These are phyloP conservation scores for Drosophila dives DNA, from an alignment of 2,888 invertebrate genomes.

Conservation along the genomic window DNA sequence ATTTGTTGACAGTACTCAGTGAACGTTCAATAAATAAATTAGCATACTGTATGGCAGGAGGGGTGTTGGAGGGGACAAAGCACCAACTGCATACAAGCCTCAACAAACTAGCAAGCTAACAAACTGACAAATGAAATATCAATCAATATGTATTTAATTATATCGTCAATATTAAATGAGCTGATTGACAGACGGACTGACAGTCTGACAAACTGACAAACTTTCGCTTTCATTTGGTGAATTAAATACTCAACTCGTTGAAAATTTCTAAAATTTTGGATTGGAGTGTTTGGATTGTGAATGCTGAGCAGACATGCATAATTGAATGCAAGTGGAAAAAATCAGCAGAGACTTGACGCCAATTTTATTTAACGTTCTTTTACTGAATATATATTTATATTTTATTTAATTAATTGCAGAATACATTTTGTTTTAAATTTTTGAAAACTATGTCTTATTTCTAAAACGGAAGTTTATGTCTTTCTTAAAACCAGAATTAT, in stretches of 20 bases:
- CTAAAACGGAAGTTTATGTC: no score
- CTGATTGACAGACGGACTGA: constrained; percentile 6
- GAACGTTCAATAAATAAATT: neutral
- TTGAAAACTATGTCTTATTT: no score
- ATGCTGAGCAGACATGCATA: neutral
- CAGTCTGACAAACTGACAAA: neutral
- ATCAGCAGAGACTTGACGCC: neutral
- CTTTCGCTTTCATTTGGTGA: neutral
- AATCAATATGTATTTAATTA: constrained; percentile 63
- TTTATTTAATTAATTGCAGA: no score
- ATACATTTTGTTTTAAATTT: no score
- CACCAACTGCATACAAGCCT: neutral
- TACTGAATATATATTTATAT: neutral
- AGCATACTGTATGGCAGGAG: neutral
- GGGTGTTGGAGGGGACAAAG: neutral
- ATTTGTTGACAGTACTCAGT: neutral
- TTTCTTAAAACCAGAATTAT: neutral
- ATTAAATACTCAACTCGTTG: neutral
- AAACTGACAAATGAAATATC: constrained; percentile 40
- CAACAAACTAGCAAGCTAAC: neutral
- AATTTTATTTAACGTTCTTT: neutral
- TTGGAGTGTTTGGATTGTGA: neutral
- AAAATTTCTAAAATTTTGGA: no score
- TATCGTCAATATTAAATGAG: constrained; percentile 48
- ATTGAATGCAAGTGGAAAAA: neutral